phyloP scores from a whole-genome alignment of 2,797 vertebrate genomes.

The Oryzias dopingdopingensis region DNA sequence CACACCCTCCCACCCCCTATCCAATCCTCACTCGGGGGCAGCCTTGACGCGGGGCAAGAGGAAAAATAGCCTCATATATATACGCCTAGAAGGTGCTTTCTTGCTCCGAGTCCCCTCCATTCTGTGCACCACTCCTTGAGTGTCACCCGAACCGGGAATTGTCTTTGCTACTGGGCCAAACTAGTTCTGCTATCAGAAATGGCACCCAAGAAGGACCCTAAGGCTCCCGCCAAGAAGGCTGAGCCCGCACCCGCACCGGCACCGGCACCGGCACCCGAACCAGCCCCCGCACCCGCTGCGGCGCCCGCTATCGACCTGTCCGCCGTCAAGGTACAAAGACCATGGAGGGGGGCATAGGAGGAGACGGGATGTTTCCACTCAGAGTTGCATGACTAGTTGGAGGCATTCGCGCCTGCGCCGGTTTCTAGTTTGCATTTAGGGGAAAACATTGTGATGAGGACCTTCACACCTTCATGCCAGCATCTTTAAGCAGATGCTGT shows the following conservation, averaged over 20 bases:
- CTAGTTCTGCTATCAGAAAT: conserved; percentile 57
- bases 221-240: conserved; percentile 74
- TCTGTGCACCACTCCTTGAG: conserved; percentile 68
- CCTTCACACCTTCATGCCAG: not conserved
- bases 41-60: conserved; percentile 57
- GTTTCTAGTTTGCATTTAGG: too few species aligned
- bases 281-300: conserved; percentile 31
- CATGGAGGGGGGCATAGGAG: conserved; percentile 1
- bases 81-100: conserved; percentile 60
- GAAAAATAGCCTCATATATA: conserved; percentile 79
- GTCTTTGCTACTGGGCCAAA: conserved; percentile 50
- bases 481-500: not conserved
- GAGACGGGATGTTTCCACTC: conserved; percentile 1
- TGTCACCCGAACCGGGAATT: conserved; percentile 67
- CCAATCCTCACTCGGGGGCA: conserved; percentile 66
- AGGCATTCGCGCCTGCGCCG: too few species aligned
- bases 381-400: conserved; percentile 1
- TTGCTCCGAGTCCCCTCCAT: conserved; percentile 76
- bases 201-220: conserved; percentile 83
- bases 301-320: conserved; percentile 69
- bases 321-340: conserved; percentile 73
- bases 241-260: conserved; percentile 57
- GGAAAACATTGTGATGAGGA: not conserved
- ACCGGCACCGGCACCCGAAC: conserved; percentile 39
- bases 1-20: conserved; percentile 47